Evolutionary conservation across 1,140 invertebrate species (phyloP).

Genomic region (Fopius arisanus): DNA sequence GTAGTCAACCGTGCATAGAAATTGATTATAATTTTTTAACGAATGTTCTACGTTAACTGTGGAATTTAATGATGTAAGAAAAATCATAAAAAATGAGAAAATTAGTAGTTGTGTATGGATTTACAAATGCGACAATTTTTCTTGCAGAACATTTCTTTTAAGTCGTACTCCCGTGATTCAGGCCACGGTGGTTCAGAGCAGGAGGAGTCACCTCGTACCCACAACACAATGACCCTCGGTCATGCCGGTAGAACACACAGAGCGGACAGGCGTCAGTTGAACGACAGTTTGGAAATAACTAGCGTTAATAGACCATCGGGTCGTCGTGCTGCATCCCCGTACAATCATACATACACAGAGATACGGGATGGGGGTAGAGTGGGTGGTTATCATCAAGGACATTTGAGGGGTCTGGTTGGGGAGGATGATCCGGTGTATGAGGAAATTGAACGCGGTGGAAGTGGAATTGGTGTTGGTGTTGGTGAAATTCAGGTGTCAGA

Average conservation of each 20-base stretch:
- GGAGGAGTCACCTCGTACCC: conserved; percentile 71
- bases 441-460: conserved; percentile 75
- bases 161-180: conserved; percentile 72
- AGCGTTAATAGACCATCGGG: conserved; percentile 44
- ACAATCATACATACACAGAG: conserved; percentile 74
- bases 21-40: too few relatives aligned
- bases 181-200: conserved; percentile 72
- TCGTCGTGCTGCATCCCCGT: conserved; percentile 63
- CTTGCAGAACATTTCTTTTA: conserved; percentile 76
- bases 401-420: conserved; percentile 47
- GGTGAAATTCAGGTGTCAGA: conserved; percentile 77
- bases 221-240: conserved; percentile 62
- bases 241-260: conserved; percentile 50
- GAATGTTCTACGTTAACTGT: too few relatives aligned
- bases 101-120: background rate
- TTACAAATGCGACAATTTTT: conserved; percentile 22
- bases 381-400: conserved; percentile 42
- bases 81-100: background rate
- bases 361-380: conserved; percentile 66
- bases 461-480: conserved; percentile 56
- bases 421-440: conserved; percentile 83
- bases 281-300: conserved; percentile 53
- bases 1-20: too few relatives aligned
- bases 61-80: too few relatives aligned
- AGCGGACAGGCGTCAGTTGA: conserved; percentile 43